These are phyloP conservation scores for Cettia cetti DNA, from an alignment of 2,113 vertebrate species.

Conservation along the genomic window DNA sequence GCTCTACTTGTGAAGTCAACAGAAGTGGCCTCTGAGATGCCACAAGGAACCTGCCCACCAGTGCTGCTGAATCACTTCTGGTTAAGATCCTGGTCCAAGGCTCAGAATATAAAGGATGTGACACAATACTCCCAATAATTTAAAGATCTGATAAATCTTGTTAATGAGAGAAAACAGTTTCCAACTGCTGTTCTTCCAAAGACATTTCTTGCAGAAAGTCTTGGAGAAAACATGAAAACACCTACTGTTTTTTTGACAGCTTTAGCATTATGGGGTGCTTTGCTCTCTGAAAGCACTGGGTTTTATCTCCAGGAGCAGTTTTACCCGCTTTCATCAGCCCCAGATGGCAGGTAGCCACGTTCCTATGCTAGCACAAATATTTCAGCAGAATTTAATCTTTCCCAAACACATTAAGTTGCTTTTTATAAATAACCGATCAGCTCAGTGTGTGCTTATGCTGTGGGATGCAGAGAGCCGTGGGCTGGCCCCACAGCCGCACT, in stretches of 20 bases:
- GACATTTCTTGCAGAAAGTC: not conserved
- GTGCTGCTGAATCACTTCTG: not conserved
- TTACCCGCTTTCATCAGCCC: not conserved
- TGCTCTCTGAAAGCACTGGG: not conserved
- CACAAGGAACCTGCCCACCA: not conserved
- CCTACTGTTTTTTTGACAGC: not conserved
- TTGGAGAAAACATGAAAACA: not conserved
- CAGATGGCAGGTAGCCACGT: not conserved
- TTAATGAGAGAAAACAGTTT: not conserved
- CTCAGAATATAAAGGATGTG: not conserved
- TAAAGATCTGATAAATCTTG: not conserved
- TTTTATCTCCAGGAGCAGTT: not conserved
- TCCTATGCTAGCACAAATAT: not conserved
- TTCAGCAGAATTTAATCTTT: conserved; percentile 25
- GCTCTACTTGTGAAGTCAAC: not conserved
- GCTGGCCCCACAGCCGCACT: not conserved
- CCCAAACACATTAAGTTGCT: conserved; percentile 31
- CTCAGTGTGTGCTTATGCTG: not conserved
- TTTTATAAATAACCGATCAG: not conserved
- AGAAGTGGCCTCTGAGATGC: not conserved
- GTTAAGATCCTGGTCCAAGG: not conserved
- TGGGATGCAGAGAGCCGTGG: not conserved
- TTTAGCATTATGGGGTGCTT: not conserved
- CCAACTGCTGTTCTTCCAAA: not conserved
- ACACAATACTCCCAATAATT: not conserved